Evolutionary conservation across 2,888 invertebrate genomes (phyloP), one percentile per base, ranked within the genome.

Genomic region (Eupelmus urozonus): DNA sequence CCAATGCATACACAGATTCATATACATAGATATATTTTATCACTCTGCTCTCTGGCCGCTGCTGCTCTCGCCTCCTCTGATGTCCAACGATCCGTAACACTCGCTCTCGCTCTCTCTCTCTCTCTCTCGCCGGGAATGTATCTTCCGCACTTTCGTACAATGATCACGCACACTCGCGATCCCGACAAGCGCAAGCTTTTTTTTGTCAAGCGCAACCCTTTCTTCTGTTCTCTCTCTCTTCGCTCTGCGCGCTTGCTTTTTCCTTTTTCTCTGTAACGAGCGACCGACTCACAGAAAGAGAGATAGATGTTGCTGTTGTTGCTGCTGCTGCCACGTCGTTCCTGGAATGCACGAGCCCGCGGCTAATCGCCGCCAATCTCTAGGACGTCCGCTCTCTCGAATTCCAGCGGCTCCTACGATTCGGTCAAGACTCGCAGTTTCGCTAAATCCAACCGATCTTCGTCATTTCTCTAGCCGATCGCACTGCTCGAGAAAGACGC

Each of bases 121-220:
- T n/a, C n/a, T n/a, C n/a, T n/a, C 40, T 55, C 45, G 23, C 60
- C n/a, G n/a, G 51, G 70, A 80, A 76, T 80, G 78, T 81, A 70
- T 73, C 78, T 80, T 81, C 76, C 57, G 71, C 81, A 81, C 81
- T 81, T 75, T 73, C 66, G 67, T 79, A 69, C 75, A 70, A 78
- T 63, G 62, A 74, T 80, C 80, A 80, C 79, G 80, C 67, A 76
- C 82, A 83, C 80, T 76, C 57, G 45, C 20, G 51, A 51, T 51
- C 20, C 9, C 20, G n/a, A n/a, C n/a, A n/a, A n/a, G n/a, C n/a
- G n/a, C n/a, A n/a, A n/a, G n/a, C n/a, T n/a, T n/a, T 51, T 51
- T 51, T 51, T 51, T 20, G 9, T 45, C 13, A 45, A 9, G 34
- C 34, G 45, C 2, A 45, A 13, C 16, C 45, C 29, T 59, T 9